Evolutionary conservation across 2,888 invertebrate species (phyloP).

Genomic region (Melinaea marsaeus): DNA sequence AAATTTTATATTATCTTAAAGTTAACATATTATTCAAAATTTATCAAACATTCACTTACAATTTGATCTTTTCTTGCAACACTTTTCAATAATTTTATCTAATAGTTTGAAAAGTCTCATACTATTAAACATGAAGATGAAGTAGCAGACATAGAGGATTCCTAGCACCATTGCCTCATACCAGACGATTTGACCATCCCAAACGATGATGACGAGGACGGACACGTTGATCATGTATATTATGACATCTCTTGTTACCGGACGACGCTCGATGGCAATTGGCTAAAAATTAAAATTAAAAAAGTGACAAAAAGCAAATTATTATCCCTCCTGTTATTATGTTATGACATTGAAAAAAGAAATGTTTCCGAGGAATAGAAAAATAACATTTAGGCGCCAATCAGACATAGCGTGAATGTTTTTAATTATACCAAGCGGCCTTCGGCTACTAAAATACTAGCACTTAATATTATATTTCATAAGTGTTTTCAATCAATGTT

Average conservation of each 20-base stretch:
- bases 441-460: too few species aligned
- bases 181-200: slow-evolving; percentile 89
- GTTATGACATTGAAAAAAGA: too few species aligned
- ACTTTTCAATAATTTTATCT: slow-evolving; percentile 39
- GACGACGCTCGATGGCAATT: slow-evolving; percentile 86
- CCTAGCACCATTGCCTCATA: slow-evolving; percentile 86
- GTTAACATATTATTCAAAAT: not conserved
- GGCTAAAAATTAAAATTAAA: slow-evolving; percentile 73
- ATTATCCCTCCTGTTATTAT: too few species aligned
- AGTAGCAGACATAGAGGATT: slow-evolving; percentile 85
- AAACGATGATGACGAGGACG: slow-evolving; percentile 83
- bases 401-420: too few species aligned
- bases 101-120: slow-evolving; percentile 58
- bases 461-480: too few species aligned
- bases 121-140: slow-evolving; percentile 84
- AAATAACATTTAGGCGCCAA: too few species aligned
- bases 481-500: too few species aligned
- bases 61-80: slow-evolving; percentile 30
- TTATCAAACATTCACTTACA: slow-evolving; percentile 33
- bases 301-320: too few species aligned
- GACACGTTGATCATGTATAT: slow-evolving; percentile 86
- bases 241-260: slow-evolving; percentile 87
- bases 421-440: too few species aligned
- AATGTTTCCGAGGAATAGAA: too few species aligned
- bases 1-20: too few species aligned